Evolutionary conservation across 2,888 invertebrate genomes (phyloP).

Genomic region (Leptinotarsa tumamoca): DNA sequence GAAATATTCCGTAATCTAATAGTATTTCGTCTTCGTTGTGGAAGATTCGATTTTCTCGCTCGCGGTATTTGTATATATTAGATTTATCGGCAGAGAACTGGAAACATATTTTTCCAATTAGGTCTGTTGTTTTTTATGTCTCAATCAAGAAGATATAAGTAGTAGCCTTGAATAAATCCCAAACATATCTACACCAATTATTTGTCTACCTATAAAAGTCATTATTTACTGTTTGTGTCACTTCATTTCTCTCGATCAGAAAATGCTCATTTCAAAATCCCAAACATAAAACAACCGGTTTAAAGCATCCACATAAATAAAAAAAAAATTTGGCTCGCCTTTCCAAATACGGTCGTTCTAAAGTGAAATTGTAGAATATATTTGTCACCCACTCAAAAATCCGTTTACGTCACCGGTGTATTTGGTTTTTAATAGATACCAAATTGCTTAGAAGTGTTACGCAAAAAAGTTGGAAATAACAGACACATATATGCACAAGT

Average conservation of each 20-base stretch:
- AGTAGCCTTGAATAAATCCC: neutral
- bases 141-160: no score
- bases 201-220: neutral
- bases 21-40: no score
- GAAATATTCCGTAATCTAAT: no score
- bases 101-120: no score
- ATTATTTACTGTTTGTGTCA: constrained; percentile 1
- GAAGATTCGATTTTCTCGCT: no score
- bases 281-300: neutral
- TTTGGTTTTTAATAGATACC: neutral
- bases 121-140: no score
- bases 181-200: neutral
- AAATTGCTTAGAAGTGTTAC: constrained; percentile 8
- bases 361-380: neutral
- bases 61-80: no score
- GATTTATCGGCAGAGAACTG: no score
- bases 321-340: neutral
- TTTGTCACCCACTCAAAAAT: constrained; percentile 15
- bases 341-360: constrained; percentile 9
- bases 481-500: neutral
- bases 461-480: neutral
- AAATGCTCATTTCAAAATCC: neutral
- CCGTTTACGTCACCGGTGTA: neutral
- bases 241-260: neutral
- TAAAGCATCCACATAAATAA: neutral